Percentiles rank a stretch among this genome's conserved stretches.
phyloP scores from a whole-genome alignment of 2,888 invertebrate genomes.

The Agrypnus murinus region DNA sequence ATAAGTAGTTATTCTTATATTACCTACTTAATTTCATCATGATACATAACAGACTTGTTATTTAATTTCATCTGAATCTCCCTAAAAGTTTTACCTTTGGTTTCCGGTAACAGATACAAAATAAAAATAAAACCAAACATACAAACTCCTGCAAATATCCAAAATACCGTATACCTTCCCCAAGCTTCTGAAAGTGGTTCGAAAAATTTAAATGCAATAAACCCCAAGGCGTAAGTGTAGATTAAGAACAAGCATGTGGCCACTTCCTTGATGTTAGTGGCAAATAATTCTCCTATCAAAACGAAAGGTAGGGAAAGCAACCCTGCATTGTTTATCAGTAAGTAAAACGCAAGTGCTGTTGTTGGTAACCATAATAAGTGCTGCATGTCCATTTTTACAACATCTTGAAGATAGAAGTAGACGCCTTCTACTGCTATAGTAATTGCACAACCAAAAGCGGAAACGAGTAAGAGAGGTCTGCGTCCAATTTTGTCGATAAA shows the following conservation, averaged over 20 bases:
- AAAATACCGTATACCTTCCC: constrained; percentile 69
- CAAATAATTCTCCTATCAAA: constrained; percentile 78
- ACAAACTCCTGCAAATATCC: not conserved
- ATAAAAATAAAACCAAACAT: not conserved
- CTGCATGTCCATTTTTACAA: constrained; percentile 66
- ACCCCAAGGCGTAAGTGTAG: too few species aligned
- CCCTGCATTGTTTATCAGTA: constrained; percentile 76
- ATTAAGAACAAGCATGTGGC: too few species aligned
- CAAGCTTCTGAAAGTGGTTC: constrained; percentile 73
- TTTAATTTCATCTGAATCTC: constrained; percentile 8
- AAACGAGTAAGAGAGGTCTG: constrained; percentile 73
- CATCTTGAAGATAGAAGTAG: constrained; percentile 75
- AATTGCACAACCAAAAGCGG: constrained; percentile 74
- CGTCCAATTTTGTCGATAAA: constrained; percentile 75
- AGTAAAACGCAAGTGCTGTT: constrained; percentile 74
- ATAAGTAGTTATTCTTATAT: too few species aligned
- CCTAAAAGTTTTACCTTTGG: constrained; percentile 20
- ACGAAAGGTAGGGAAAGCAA: constrained; percentile 77
- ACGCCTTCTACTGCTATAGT: constrained; percentile 72
- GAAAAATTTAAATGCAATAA: constrained; percentile 75
- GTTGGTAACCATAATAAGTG: constrained; percentile 73
- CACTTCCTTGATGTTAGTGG: constrained; percentile 79
- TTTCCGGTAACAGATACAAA: constrained; percentile 2
- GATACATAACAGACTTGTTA: too few species aligned
- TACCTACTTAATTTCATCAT: too few species aligned